Base-by-base conservation (phyloP, 2,888 invertebrate genomes). In the Gnatocerus cornutus region DNA sequence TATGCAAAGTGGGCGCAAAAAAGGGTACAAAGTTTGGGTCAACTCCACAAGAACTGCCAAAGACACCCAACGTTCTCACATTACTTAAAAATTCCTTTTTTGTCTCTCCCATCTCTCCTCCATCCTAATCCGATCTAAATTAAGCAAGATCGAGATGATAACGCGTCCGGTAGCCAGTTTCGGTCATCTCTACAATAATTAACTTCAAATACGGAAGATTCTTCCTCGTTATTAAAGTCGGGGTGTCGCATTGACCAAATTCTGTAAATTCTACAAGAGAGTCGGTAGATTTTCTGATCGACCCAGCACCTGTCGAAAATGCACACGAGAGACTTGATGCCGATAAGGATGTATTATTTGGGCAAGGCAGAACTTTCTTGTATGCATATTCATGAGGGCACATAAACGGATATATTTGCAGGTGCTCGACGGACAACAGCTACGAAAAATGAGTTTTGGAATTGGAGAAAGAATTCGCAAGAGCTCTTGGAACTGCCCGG, bases 121-220 rank as follows among this genome's bases (percentile, higher is more conserved):
- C 46, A 14, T 21, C 46, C 4, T n/a, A 67, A 75, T 75, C 71
- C 70, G 70, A 72, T 45, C 71, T 69, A 72, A 74, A 75, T 75
- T 74, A 74, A 71, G 66, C 59, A 53, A 53, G 55, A 55, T 65
- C 65, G 58, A 14, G 55, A 65, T 41, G 74, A 75, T 75, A 65
- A 4, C 1, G 46, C 45, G 56, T 65, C 12, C 65, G 43, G 65
- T 65, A 65, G 65, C 65, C 45, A 53, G 53, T 46, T 52, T 53
- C 53, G 43, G 55, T 48, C 55, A 56, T 52, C 52, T 27, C 29
- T 9, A 27, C 52, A 46, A 43, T 45, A 65, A 65, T 65, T 65
- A 65, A 56, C 52, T 37, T 14, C 33, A 65, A 65, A 45, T 56
- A 65, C 12, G 27, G 39, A 48, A 56, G 41, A 65, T 65, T 65